phyloP scores from a whole-genome alignment of 2,888 invertebrate genomes.

The Leucozona laternaria region DNA sequence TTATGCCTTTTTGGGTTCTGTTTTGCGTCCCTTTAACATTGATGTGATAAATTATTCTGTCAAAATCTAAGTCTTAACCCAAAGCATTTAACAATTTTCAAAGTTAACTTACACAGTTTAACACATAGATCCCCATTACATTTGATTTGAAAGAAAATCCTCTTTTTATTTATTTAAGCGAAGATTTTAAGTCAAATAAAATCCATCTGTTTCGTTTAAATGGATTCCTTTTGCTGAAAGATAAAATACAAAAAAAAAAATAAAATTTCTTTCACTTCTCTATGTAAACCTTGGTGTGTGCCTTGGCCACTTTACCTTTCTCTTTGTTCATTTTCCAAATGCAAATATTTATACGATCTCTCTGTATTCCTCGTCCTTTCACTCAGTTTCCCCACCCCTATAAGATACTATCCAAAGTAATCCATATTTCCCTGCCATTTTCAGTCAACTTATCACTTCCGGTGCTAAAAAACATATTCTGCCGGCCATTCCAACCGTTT shows the following conservation, averaged over 20 bases:
- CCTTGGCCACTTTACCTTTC: slow-evolving; percentile 3
- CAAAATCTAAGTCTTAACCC: slow-evolving; percentile 7
- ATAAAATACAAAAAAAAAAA: no score
- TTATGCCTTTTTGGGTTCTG: not conserved
- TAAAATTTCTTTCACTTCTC: not conserved
- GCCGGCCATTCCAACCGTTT: slow-evolving; percentile 14
- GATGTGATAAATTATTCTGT: not conserved
- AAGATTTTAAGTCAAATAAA: slow-evolving; percentile 8
- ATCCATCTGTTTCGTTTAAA: slow-evolving; percentile 24
- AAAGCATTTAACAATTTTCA: slow-evolving; percentile 11
- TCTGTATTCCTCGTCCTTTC: not conserved
- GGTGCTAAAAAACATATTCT: slow-evolving; percentile 46
- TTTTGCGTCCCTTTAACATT: not conserved
- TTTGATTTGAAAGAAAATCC: slow-evolving; percentile 17
- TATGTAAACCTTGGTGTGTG: not conserved
- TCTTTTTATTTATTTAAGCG: slow-evolving; percentile 13
- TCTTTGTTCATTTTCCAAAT: slow-evolving; percentile 11
- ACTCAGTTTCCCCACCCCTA: not conserved
- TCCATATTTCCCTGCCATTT: slow-evolving; percentile 35
- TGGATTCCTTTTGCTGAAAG: slow-evolving; percentile 1
- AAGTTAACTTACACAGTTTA: not conserved
- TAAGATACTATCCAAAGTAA: not conserved
- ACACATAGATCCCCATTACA: not conserved
- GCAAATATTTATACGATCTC: slow-evolving; percentile 20
- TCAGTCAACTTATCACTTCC: slow-evolving; percentile 48